Base-by-base conservation (phyloP, 1,140 invertebrate genomes). In the Oncopeltus fasciatus region DNA sequence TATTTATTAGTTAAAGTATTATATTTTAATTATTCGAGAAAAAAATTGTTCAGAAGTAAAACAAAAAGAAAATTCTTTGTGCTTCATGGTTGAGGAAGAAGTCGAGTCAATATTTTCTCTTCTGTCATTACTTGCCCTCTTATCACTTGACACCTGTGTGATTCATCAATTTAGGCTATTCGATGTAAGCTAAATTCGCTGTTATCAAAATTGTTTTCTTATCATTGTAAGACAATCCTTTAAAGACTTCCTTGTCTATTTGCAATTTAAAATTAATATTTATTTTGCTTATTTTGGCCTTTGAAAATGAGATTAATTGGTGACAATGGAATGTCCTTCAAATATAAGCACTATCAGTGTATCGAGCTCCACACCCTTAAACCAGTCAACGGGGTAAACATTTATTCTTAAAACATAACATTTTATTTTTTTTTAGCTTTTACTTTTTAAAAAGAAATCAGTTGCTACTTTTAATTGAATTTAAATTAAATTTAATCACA, bases 91-190 rank as follows among this genome's bases (percentile, higher is more conserved):
- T n/a, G n/a, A n/a, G n/a, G n/a, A n/a, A n/a, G n/a, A n/a, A n/a
- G n/a, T n/a, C n/a, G n/a, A n/a, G n/a, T n/a, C n/a, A n/a, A n/a
- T n/a, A n/a, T n/a, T n/a, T n/a, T n/a, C n/a, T n/a, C n/a, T n/a
- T n/a, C n/a, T n/a, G n/a, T n/a, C n/a, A n/a, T n/a, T n/a, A 21
- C 51, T 56, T 21, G 20, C n/a, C 20, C 9, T 49, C 49, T 53
- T 53, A 57, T 62, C 61, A 57, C 38, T 57, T 26, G 61, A 65
- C 64, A 65, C 64, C 64, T 65, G 64, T 65, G 59, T 59, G 64
- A 65, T 65, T 65, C 64, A 62, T 65, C 53, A 26, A 51, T 60
- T 46, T 49, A 28, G 21, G 12, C 44, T 61, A 20, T 27, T 20
- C 24, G 21, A 16, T n/a, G 18, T 31, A 18, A 29, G 24, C 44